Base-by-base conservation (phyloP, 2,113 vertebrate genomes). In the Siniperca knerii region DNA sequence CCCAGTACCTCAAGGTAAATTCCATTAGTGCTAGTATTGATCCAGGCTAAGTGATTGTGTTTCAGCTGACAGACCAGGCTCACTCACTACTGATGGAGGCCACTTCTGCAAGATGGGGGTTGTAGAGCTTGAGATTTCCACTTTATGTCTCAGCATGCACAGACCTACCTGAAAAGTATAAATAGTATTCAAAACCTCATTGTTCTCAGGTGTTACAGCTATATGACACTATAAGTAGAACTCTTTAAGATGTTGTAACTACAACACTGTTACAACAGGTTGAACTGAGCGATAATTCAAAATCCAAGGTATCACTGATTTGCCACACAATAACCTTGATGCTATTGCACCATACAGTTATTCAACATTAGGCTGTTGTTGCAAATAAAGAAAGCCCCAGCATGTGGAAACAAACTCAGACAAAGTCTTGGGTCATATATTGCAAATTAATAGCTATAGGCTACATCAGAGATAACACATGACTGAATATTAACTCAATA, bases 1-100 rank as follows among this genome's bases (percentile, higher is more conserved):
- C 87, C 76, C 75, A 90, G 78, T 87, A 89, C 84, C 87, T 90
- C 64, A 85, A 93, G 90, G 88, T 92, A 92, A 94, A 94, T 93
- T 93, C 93, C 94, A 95, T 90, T 85, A 86, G 87, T 78, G 92
- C 52, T 80, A 13, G 48, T 86, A 93, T 93, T 81, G 85, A 93
- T 92, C 81, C 79, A 74, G 37, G 77, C 64, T 74, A 58, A 89
- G 73, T 80, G 82, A 90, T 81, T 89, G 78, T 82, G 86, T 87
- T 91, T 76, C 77, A 92, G 82, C 84, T 87, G 77, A 79, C 75
- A 78, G 46, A 57, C 67, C 40, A 44, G 77, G 70, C 75, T 85
- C 71, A 66, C 65, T 75, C 57, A 62, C 35, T 46, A 48, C 61
- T 62, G 85, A 86, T 77, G 72, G 68, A 87, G 58, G 66, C 57